A percentile compares a stretch with the other conserved stretches of the same genome.
These are phyloP conservation scores for Anoplopoma fimbria DNA, from an alignment of 2,113 vertebrate species.

Conservation along the genomic window DNA sequence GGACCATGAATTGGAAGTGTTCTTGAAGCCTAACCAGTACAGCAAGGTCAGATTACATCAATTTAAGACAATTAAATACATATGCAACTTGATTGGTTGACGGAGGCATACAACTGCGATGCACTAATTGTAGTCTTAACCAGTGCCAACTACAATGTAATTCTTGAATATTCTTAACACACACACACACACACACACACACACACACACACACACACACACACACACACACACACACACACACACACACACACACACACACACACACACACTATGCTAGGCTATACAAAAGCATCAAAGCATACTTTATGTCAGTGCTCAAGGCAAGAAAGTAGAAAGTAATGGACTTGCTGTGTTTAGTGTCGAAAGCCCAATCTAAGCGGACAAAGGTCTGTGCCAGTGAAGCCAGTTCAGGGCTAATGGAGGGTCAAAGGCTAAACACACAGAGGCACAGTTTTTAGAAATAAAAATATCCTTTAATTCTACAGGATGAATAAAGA, in stretches of 20 bases:
- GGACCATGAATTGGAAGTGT: neutral
- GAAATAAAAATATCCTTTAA: slow-evolving; percentile 52
- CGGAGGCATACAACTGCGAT: neutral
- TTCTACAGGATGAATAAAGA: slow-evolving; percentile 16
- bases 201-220: neutral
- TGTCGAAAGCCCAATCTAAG: slow-evolving; percentile 27
- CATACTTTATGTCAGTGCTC: slow-evolving; percentile 14
- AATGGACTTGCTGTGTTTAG: slow-evolving; percentile 34
- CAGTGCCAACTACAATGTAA: neutral
- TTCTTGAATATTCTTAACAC: neutral
- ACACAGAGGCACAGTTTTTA: slow-evolving; percentile 1
- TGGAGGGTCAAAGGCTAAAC: slow-evolving; percentile 53
- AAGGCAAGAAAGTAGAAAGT: slow-evolving; percentile 16
- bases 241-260: neutral
- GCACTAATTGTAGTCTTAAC: neutral
- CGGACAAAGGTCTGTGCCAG: slow-evolving; percentile 11
- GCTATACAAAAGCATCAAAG: slow-evolving; percentile 35
- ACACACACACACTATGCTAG: neutral
- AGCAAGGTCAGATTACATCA: neutral
- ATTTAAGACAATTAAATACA: neutral
- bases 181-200: neutral
- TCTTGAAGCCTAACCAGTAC: neutral
- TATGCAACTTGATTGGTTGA: neutral
- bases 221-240: slow-evolving; percentile 1
- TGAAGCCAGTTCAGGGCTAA: slow-evolving; percentile 27